Evolutionary conservation across 1,140 invertebrate genomes (phyloP), one percentile per base, ranked within the genome.

Genomic region (Cheumatopsyche charites): DNA sequence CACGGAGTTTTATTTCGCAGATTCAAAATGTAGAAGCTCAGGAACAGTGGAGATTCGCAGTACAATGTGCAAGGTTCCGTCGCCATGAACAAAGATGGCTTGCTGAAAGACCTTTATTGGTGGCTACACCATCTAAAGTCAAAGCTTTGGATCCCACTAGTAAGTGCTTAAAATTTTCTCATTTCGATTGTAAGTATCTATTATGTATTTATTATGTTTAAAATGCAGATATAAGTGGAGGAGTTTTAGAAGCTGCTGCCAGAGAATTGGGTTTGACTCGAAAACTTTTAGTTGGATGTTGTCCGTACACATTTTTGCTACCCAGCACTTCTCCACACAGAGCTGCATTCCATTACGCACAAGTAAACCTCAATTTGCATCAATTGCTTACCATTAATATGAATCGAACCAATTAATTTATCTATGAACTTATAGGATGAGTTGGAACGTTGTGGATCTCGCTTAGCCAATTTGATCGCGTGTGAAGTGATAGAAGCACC

Each of bases 1-100:
- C n/a, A n/a, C n/a, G n/a, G n/a, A n/a, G n/a, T 58, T 21, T 19
- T 23, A 26, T 26, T 21, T 17, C 52, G 21, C 29, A 75, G 74
- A 52, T 73, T 43, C 74, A 73, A 58, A 73, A 75, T 13, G 71
- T 71, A 1, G 74, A 75, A 69, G 74, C 74, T 11, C 74, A 73
- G 52, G 74, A 75, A 36, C 74, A 73, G 42, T 73, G 74, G 71
- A 67, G 71, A 25, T 75, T 75, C 25, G 74, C 71, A 0, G 69
- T 75, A 19, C 63, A 70, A 23, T 75, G 74, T 29, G 74, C 74
- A n/a, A 21, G 74, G 4, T 75, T 62, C 49, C 67, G 74, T n/a
- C 47, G 74, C 12, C 74, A 73, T 45, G 71, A 75, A 61, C 71
- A 73, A 55, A 25, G 71, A n/a, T 75, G 74, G 74, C 42, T 43